phyloP scores from a whole-genome alignment of 2,888 invertebrate species.

The Theretra japonica region DNA sequence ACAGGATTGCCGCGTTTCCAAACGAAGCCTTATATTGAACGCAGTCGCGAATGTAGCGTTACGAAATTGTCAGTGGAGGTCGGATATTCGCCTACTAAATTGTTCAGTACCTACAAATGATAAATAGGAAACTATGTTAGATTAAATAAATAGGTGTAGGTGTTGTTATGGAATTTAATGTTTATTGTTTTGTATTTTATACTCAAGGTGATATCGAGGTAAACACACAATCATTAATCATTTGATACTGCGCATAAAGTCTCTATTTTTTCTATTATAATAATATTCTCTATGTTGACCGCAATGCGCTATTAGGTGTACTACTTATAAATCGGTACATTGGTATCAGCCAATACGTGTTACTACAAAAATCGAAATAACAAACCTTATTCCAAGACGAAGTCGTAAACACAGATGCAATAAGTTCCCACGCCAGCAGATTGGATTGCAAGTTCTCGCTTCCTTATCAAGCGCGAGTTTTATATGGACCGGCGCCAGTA shows the following conservation, averaged over 20 bases:
- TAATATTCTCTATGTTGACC: too few species aligned
- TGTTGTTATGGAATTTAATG: too few species aligned
- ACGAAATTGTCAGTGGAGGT: background rate
- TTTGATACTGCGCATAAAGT: too few species aligned
- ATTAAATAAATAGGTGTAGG: background rate
- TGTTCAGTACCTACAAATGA: background rate
- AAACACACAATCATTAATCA: too few species aligned
- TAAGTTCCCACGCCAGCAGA: constrained; percentile 19
- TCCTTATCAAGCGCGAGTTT: constrained; percentile 14
- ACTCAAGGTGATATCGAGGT: too few species aligned
- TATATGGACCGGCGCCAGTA: background rate
- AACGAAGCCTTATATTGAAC: constrained; percentile 5
- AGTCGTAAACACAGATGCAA: background rate
- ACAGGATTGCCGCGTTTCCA: constrained; percentile 1
- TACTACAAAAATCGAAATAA: background rate
- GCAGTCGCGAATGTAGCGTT: constrained; percentile 4
- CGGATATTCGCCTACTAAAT: background rate
- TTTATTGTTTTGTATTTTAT: too few species aligned
- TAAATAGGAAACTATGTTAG: background rate
- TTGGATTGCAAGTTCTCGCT: constrained; percentile 21
- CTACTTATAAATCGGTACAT: too few species aligned
- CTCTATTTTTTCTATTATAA: too few species aligned
- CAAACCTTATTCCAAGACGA: background rate
- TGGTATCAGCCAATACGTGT: too few species aligned
- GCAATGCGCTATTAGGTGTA: too few species aligned